Evolutionary conservation across 2,888 invertebrate species (phyloP), one percentile per base, ranked within the genome.

Genomic region (Ectemnius cavifrons): DNA sequence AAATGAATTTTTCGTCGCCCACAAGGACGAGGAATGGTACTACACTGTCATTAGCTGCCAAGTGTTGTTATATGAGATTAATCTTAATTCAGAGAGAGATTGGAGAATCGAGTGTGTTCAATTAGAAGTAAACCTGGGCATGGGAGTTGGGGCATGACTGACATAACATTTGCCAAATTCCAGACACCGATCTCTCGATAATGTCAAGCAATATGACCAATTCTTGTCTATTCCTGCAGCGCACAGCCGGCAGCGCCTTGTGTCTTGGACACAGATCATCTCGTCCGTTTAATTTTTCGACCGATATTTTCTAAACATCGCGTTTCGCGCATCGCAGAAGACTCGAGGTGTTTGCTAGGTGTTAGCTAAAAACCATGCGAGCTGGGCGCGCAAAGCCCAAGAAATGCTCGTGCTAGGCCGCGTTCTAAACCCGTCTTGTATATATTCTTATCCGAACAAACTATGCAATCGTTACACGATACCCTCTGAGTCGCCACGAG

Each of bases 1-100:
- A 69, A 98, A 98, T 92, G 98, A 99, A 91, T 99, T 99, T 93
- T 99, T 99, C 92, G 96, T 99, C 86, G 96, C 97, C 60, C 99
- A 99, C 93, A 99, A 99, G 92, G 99, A 99, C 89, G 99, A 99
- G 92, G 99, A 99, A 95, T 99, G 99, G 99, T 99, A 94, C 16
- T 52, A 16, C 13, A 27, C 47, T 45, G 45, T 37, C 11, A 37
- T 62, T 28, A 75, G 67, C 64, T 58, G 59, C 58, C 37, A 37
- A 37, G 8, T 37, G 8, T 37, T 37, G 11, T 11, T 37, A 37
- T 37, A 37, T 37, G 37, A 37, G 37, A 37, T 37, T 37, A 37
- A 37, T 37, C 1, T 8, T 37, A 20, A 20, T 58, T 58, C 57
- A 57, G 57, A n/a, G 45, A 27, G 46, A n/a, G 49, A 27, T 20